phyloP scores from a whole-genome alignment of 2,113 vertebrate genomes.

The Syngnathus floridae region DNA sequence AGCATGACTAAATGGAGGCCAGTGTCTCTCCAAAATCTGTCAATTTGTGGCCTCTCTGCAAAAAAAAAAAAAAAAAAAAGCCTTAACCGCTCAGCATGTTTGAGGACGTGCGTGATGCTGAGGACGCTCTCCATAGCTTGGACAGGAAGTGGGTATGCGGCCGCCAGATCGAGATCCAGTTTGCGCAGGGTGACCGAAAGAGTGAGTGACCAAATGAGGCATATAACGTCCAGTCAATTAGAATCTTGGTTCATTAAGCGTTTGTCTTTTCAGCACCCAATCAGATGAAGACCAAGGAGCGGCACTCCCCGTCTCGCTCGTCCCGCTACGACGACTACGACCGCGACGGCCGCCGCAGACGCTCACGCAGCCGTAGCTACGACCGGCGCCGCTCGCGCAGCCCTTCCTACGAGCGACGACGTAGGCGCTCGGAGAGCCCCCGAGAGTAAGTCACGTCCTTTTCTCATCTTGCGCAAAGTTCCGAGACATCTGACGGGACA shows the following conservation, averaged over 20 bases:
- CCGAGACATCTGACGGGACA: background rate
- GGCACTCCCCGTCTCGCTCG: constrained; percentile 83
- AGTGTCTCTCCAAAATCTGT: background rate
- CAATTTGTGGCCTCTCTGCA: background rate
- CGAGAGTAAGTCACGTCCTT: constrained; percentile 78
- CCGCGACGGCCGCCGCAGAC: constrained; percentile 74
- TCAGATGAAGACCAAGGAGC: constrained; percentile 96
- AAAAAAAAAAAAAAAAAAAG: constrained; percentile 25
- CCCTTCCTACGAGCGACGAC: constrained; percentile 85
- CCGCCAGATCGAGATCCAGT: constrained; percentile 98
- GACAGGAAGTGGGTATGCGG: constrained; percentile 98
- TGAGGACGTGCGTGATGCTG: constrained; percentile 96
- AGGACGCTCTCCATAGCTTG: constrained; percentile 95
- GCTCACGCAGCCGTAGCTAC: constrained; percentile 90
- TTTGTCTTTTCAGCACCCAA: constrained; percentile 75
- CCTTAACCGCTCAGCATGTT: constrained; percentile 94
- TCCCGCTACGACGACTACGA: constrained; percentile 92
- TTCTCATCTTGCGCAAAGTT: background rate
- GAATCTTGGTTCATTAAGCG: no score
- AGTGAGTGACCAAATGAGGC: constrained; percentile 69
- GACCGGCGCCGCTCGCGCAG: constrained; percentile 86
- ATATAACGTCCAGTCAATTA: no score
- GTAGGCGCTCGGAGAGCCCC: constrained; percentile 86
- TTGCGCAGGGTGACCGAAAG: constrained; percentile 95
- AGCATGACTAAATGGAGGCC: background rate